A percentile compares a stretch with the other conserved stretches of the same genome.
Conservation (phyloP, 2,888 invertebrate species). For the Apodemia hepburni region DNA sequence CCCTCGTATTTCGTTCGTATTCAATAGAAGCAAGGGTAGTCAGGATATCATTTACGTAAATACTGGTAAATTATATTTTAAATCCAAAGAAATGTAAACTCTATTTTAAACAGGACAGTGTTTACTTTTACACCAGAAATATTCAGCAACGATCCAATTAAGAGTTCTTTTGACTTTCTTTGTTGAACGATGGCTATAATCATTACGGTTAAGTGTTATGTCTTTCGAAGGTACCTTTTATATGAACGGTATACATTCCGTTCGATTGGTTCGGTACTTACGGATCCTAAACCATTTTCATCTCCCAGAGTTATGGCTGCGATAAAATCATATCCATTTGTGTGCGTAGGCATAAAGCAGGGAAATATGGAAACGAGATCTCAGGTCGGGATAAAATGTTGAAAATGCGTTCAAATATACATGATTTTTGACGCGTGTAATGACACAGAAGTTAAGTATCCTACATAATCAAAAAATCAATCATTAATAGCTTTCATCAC, state of each 20-base stretch:
- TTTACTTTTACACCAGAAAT: constrained; percentile 9
- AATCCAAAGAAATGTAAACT: constrained; percentile 21
- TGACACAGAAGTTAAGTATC: neutral
- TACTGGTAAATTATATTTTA: constrained; percentile 28
- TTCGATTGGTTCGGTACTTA: constrained; percentile 24
- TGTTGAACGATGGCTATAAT: constrained; percentile 55
- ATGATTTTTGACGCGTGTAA: neutral
- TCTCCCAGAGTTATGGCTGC: constrained; percentile 19
- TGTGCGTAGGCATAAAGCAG: constrained; percentile 16
- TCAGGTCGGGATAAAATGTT: constrained; percentile 2
- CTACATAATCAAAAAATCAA: neutral
- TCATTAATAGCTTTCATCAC: too few relatives aligned
- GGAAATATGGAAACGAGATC: constrained; percentile 11
- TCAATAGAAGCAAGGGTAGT: neutral
- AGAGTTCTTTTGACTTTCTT: constrained; percentile 56
- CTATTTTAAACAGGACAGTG: constrained; percentile 9
- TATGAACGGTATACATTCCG: constrained; percentile 25
- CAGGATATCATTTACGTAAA: constrained; percentile 27
- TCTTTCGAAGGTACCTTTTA: constrained; percentile 25
- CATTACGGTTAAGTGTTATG: constrained; percentile 52
- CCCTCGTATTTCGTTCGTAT: neutral
- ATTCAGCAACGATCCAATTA: constrained; percentile 54
- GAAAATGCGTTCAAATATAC: neutral
- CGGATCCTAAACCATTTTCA: constrained; percentile 17
- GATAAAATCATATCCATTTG: constrained; percentile 23